Evolutionary conservation across 2,113 vertebrate genomes (phyloP).

Genomic region (Motacilla alba): DNA sequence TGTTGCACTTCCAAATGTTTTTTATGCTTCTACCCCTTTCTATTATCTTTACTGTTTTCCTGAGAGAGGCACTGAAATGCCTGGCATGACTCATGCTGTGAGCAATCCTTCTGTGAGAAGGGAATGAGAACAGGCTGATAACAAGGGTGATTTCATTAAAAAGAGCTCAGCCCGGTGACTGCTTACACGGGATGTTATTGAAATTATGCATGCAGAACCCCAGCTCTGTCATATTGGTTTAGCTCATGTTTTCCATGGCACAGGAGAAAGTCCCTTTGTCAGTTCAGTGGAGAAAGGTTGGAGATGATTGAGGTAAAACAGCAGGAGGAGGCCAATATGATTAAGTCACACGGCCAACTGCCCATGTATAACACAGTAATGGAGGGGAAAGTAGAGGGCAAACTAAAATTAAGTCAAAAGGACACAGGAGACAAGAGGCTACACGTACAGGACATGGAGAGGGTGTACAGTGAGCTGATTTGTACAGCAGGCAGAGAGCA

Average conservation of each 20-base stretch:
- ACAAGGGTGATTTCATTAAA: slow-evolving; percentile 37
- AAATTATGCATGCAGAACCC: slow-evolving; percentile 37
- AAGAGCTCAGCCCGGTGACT: background rate
- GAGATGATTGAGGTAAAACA: slow-evolving; percentile 57
- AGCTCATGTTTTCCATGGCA: background rate
- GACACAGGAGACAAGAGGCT: slow-evolving; percentile 38
- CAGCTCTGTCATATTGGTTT: background rate
- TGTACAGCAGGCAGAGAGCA: background rate
- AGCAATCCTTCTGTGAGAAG: slow-evolving; percentile 34
- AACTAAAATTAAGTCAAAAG: slow-evolving; percentile 43
- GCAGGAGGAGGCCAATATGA: slow-evolving; percentile 20
- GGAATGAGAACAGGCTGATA: slow-evolving; percentile 31
- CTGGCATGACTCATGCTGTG: background rate
- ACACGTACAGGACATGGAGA: background rate
- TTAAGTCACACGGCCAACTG: slow-evolving; percentile 48
- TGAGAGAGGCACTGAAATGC: background rate
- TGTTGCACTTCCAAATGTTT: background rate
- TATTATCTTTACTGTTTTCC: background rate
- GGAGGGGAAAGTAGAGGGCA: slow-evolving; percentile 53
- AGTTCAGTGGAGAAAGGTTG: slow-evolving; percentile 42
- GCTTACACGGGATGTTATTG: background rate
- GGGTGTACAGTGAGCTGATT: background rate
- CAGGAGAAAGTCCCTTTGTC: slow-evolving; percentile 29
- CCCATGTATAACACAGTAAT: slow-evolving; percentile 35
- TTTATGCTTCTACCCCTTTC: background rate